Evolutionary conservation across 2,888 invertebrate species (phyloP), one percentile per base, ranked within the genome.

Genomic region (Lasius fuliginosus): DNA sequence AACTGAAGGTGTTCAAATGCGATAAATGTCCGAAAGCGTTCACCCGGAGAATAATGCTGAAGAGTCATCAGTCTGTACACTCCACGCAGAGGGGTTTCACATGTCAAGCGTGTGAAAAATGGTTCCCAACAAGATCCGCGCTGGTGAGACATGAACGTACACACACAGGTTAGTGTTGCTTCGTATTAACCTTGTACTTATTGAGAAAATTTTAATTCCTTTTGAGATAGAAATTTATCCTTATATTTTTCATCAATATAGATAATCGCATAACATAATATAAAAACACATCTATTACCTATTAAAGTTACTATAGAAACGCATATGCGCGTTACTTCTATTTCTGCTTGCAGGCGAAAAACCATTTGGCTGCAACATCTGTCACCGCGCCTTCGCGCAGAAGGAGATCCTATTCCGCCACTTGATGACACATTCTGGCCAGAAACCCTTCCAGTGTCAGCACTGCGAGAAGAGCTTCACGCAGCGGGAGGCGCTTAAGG

Each of bases 381-480:
- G 97, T 90, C 96, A 96, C 62, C 96, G 96, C 86, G 96, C 96
- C 71, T 98, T 98, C 94, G 96, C 97, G n/a, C 98, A 98, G 94
- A 97, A 97, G 82, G 97, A 97, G 93, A 97, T 97, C 89, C 95
- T 95, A n/a, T 88, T 95, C 9, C 94, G 95, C 40, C 95, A 95
- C 76, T 90, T 95, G 42, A 95, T 95, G 94, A 95, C 94, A 5
- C 95, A 95, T 74, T 95, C 95, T 27, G 96, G 96, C 36, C 95
- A 96, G 74, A 97, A 97, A 84, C 97, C 97, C 11, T 97, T 96
- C 95, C 95, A 95, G 88, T 98, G 98, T 92, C 94, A 95, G 0
- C 94, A 95, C 86, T 98, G 98, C 91, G 95, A 96, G 0, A 97
- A 97, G 92, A 96, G 97, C 85, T 98, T 97, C 94, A 97, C 97